phyloP scores from a whole-genome alignment of 1,140 invertebrate species.

The Solen grandis region DNA sequence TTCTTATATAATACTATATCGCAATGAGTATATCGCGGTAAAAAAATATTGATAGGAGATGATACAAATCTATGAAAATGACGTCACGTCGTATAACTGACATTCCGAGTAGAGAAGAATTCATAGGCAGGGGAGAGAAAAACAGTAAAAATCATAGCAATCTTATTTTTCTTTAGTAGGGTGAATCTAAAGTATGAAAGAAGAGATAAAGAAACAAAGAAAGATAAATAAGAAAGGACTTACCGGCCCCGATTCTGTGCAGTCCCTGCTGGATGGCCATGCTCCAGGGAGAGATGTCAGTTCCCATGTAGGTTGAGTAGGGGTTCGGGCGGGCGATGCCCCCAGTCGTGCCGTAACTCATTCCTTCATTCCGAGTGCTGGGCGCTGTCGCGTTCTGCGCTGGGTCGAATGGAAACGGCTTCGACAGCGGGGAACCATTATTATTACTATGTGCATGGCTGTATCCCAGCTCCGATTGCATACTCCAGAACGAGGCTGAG shows the following conservation, averaged over 20 bases:
- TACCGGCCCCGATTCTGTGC: constrained; percentile 51
- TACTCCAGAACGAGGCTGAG: constrained; percentile 53
- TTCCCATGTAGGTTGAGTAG: constrained; percentile 51
- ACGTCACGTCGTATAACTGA: too few relatives aligned
- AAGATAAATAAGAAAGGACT: not conserved
- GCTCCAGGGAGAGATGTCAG: constrained; percentile 53
- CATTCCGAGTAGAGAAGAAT: too few relatives aligned
- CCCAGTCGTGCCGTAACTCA: constrained; percentile 15
- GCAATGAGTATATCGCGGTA: too few relatives aligned
- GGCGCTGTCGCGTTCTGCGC: constrained; percentile 34
- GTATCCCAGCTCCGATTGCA: constrained; percentile 45
- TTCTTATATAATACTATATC: too few relatives aligned
- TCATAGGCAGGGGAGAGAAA: too few relatives aligned
- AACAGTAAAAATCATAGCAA: too few relatives aligned
- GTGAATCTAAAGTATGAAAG: too few relatives aligned
- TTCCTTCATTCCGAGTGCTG: constrained; percentile 31
- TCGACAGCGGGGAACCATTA: constrained; percentile 29
- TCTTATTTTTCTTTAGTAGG: too few relatives aligned
- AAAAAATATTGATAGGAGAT: too few relatives aligned
- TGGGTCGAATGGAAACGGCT: constrained; percentile 34
- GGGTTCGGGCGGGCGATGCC: constrained; percentile 40
- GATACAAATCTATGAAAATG: too few relatives aligned
- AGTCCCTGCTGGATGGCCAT: constrained; percentile 56
- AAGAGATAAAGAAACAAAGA: too few relatives aligned
- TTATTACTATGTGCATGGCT: constrained; percentile 13